Evolutionary conservation across 2,797 vertebrate species (phyloP).

Genomic region (Rousettus madagascariensis): DNA sequence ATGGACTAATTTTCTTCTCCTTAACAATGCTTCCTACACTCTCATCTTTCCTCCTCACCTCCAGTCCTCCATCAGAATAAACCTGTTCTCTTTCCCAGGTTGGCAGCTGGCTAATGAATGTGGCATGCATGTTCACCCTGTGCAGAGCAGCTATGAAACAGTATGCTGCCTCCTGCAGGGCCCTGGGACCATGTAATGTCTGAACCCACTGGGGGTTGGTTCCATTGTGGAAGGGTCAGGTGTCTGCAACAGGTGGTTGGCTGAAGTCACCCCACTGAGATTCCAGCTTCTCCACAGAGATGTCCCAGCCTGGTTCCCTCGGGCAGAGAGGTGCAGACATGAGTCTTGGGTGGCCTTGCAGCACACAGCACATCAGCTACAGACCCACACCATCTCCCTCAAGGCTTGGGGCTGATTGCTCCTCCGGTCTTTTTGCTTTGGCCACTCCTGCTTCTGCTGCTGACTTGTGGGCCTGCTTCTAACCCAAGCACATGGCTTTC

Average conservation of each 20-base stretch:
- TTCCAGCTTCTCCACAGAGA: not conserved
- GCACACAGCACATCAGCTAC: rapidly evolving
- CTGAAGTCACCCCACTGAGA: not conserved
- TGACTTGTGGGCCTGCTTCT: not conserved
- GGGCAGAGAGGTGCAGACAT: not conserved
- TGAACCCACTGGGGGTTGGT: not conserved
- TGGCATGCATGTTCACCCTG: not conserved
- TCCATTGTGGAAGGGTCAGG: rapidly evolving
- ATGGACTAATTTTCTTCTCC: not conserved
- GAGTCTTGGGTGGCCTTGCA: not conserved
- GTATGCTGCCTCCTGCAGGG: not conserved
- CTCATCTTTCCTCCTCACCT: not conserved
- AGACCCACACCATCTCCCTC: not conserved
- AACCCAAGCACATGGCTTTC: not conserved
- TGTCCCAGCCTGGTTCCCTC: not conserved
- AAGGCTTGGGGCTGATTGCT: not conserved
- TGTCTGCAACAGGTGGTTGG: rapidly evolving
- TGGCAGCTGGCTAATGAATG: rapidly evolving
- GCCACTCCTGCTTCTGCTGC: not conserved
- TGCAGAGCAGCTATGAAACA: not conserved
- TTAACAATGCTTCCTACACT: rapidly evolving
- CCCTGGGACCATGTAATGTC: not conserved
- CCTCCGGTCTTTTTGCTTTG: not conserved
- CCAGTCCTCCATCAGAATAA: not conserved
- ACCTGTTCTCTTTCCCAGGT: not conserved